phyloP scores from a whole-genome alignment of 1,140 invertebrate species.

The Halictus rubicundus region DNA sequence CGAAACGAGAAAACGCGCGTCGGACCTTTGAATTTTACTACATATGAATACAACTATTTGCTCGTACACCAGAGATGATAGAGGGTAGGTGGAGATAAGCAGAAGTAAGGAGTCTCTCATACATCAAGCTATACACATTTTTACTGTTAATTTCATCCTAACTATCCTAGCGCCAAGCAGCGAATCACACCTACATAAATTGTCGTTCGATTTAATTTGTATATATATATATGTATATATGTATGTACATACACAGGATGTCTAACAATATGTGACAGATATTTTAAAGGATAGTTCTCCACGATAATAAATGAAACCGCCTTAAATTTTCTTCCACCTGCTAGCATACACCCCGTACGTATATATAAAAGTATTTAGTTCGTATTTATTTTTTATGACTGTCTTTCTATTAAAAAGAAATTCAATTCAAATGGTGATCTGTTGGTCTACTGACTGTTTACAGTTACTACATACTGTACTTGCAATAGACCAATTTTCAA shows the following conservation, averaged over 20 bases:
- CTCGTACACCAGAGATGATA: constrained; percentile 19
- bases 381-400: too few species aligned
- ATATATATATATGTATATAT: constrained; percentile 24
- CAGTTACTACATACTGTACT: too few species aligned
- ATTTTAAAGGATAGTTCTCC: too few species aligned
- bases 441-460: too few species aligned
- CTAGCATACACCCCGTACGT: too few species aligned
- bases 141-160: constrained; percentile 67
- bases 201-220: constrained; percentile 49
- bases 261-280: constrained; percentile 20
- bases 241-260: constrained; percentile 20
- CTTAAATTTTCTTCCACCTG: too few species aligned
- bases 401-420: too few species aligned
- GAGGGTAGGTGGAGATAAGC: too few species aligned
- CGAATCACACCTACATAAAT: constrained; percentile 59
- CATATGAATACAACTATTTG: constrained; percentile 46
- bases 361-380: too few species aligned
- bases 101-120: constrained; percentile 24
- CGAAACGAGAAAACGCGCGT: constrained; percentile 18
- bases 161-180: constrained; percentile 66
- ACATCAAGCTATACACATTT: constrained; percentile 69
- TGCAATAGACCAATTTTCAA: too few species aligned
- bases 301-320: too few species aligned
- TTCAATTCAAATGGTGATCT: too few species aligned
- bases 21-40: constrained; percentile 20